Evolutionary conservation across 2,888 invertebrate genomes (phyloP), one percentile per base, ranked within the genome.

Genomic region (Antitype chi): DNA sequence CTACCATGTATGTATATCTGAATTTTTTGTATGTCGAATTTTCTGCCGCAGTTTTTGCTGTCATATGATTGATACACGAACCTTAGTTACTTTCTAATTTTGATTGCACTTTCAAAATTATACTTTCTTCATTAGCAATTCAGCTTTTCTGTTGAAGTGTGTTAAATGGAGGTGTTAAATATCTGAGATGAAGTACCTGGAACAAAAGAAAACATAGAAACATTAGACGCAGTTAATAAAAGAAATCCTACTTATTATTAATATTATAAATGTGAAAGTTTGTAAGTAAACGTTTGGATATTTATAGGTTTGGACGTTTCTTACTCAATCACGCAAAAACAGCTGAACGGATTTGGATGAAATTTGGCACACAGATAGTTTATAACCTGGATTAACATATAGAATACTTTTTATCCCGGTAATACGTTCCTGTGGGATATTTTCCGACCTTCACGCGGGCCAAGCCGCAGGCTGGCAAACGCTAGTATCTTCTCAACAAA

Each of bases 131-230:
- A 60, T 81, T 60, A 80, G 49, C 23, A 11, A 2, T 53, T n/a
- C 43, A 25, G 9, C 32, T 25, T 43, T 62, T 23, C 28, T 67
- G 70, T 55, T 66, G 57, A 59, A 53, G 43, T 59, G 52, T 74
- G 64, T 68, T 7, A 15, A 73, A 59, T 71, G 0, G 20, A 66
- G 49, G 71, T 72, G 55, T 59, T 38, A 32, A 71, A 60, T 70
- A 32, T 66, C 53, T 59, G 32, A 59, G 59, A 43, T 43, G 23
- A 47, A 52, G 66, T 85, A 86, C 85, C 85, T 86, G 85, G 5
- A 86, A 86, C 77, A 77, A 86, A 68, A 52, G 59, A 64, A 74
- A 77, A 66, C 49, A 72, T 25, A 17, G 20, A 43, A 28, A 15
- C n/a, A 62, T 85, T 81, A 85, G 77, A 67, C 38, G 28, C 55